Conservation (phyloP, 2,113 vertebrate species). For the Odocoileus virginianus region DNA sequence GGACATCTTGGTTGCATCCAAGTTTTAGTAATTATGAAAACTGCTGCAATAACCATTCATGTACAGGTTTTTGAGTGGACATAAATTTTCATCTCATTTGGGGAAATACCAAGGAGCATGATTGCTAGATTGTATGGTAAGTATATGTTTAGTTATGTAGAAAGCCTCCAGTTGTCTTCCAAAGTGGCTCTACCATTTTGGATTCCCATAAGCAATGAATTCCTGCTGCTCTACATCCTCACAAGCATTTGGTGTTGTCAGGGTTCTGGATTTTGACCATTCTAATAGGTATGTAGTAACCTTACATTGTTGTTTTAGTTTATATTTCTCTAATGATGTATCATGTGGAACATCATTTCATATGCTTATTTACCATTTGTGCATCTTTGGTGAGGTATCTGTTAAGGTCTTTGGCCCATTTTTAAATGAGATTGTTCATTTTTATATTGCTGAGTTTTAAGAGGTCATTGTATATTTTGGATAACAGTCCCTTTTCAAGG, state of each 20-base stretch:
- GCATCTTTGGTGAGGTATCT: neutral
- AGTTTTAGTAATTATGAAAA: neutral
- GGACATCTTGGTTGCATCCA: neutral
- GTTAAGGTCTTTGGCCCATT: neutral
- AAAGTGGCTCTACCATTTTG: neutral
- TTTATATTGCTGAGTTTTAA: neutral
- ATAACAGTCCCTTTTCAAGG: neutral
- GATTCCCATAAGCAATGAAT: neutral
- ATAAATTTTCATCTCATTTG: neutral
- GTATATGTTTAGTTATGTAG: neutral
- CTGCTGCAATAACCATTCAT: neutral
- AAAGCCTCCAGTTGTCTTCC: neutral
- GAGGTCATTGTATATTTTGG: neutral
- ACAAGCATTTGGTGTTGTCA: neutral
- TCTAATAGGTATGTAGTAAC: neutral
- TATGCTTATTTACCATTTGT: neutral
- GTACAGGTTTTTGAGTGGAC: neutral
- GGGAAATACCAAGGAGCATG: neutral
- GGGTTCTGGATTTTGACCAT: neutral
- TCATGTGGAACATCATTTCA: neutral
- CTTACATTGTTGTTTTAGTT: neutral
- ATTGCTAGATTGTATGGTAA: neutral
- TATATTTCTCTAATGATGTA: neutral
- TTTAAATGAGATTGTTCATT: neutral
- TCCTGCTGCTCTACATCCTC: neutral